Evolutionary conservation across 2,113 vertebrate species (phyloP), one percentile per base, ranked within the genome.

Genomic region (Mirounga angustirostris): DNA sequence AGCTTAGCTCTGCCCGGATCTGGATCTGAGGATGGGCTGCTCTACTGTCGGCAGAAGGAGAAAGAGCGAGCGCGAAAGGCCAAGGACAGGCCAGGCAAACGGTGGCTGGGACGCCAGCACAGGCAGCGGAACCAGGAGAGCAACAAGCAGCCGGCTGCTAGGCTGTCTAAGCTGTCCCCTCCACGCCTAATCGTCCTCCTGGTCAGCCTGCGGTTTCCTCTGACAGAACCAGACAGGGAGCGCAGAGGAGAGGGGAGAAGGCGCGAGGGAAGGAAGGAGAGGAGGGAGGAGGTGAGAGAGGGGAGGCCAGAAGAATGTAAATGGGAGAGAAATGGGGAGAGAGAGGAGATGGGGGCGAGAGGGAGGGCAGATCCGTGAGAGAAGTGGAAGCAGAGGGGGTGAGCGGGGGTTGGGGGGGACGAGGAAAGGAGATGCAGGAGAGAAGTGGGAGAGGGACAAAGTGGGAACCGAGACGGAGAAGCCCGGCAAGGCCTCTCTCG

Each of bases 401-500:
- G 86, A 52, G 91, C 10, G 19, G 1, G 2, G 30, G 14, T 30
- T 14, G 13, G 30, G 63, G 30, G 54, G 19, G 24, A 26, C 19
- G 63, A 59, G 59, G 54, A 18, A 33, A 28, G 3, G 58, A 50
- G 92, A 46, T 81, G 91, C 59, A 0, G 22, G 78, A 15, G 63
- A 33, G 59, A 83, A 16, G 88, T 7, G 21, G 65, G 74, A 56
- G 28, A 33, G 10, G 78, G 79, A 26, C 54, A 1, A 6, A 46
- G 78, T 43, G 71, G 52, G 74, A 33, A 28, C 54, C 2, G 28
- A 80, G 61, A 22, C 61, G 2, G n/a, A 16, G 43, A 40, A 33
- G 89, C 16, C 36, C 4, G 33, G 43, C 73, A 22, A 83, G 97
- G 97, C 96, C 97, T 46, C 46, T 46, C 46, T 71, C 79, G 24